A percentile compares a stretch with the other conserved stretches of the same genome.
Conservation (phyloP, 2,888 invertebrate genomes). For the Patella ulyssiponensis region DNA sequence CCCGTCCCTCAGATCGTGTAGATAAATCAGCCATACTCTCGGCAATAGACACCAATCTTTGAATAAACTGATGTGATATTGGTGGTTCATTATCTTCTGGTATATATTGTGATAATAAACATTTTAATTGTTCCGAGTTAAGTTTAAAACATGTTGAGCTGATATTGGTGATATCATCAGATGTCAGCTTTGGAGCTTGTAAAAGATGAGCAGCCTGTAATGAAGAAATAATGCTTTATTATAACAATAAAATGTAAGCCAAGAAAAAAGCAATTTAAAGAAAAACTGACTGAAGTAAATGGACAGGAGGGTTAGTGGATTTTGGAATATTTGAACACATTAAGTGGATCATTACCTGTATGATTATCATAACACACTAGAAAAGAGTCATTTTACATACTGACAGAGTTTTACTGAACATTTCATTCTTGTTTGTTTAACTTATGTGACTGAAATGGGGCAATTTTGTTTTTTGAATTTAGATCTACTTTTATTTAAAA, state of each 20-base stretch:
- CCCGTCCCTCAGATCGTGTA: conserved; percentile 85
- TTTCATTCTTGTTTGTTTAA: too few relatives aligned
- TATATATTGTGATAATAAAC: conserved; percentile 85
- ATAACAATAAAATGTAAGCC: not conserved
- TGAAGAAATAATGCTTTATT: not conserved
- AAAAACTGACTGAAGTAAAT: not conserved
- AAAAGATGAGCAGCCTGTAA: conserved; percentile 88
- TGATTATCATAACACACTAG: too few relatives aligned
- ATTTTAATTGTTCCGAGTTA: conserved; percentile 93
- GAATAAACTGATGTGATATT: conserved; percentile 77
- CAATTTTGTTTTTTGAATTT: too few relatives aligned
- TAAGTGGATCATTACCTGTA: too few relatives aligned
- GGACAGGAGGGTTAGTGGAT: too few relatives aligned
- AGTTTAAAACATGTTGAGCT: conserved; percentile 95
- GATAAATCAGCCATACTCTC: conserved; percentile 84
- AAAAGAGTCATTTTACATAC: too few relatives aligned
- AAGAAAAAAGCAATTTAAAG: not conserved
- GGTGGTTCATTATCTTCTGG: conserved; percentile 78
- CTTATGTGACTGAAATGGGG: too few relatives aligned
- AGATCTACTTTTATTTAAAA: not conserved
- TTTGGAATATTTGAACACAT: too few relatives aligned
- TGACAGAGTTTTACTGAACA: too few relatives aligned
- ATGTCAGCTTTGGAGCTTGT: conserved; percentile 84
- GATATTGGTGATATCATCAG: conserved; percentile 90
- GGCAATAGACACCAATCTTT: conserved; percentile 69